Conservation (phyloP, 2,113 vertebrate genomes). For the Chlorodrepanis virens region DNA sequence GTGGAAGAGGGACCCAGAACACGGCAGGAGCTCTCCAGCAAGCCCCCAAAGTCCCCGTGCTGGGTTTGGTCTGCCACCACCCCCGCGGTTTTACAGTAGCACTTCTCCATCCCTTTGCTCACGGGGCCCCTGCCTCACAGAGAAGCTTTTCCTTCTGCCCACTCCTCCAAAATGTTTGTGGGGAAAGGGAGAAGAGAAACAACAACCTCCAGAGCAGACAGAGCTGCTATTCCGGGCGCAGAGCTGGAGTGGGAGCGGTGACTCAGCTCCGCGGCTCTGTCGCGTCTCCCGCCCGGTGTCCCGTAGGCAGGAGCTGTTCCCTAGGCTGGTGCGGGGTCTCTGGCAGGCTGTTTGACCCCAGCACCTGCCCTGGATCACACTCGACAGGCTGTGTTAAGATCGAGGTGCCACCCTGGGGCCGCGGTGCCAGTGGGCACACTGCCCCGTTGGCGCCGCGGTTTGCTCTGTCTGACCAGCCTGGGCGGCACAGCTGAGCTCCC, state of each 20-base stretch:
- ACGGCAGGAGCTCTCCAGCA: accelerated
- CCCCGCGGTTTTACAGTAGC: accelerated
- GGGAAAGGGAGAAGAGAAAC: not conserved
- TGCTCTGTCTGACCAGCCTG: not conserved
- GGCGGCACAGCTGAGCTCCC: not conserved
- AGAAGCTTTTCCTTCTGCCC: not conserved
- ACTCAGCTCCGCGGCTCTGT: not conserved
- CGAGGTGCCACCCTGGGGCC: not conserved
- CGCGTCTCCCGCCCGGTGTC: not conserved
- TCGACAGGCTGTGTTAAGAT: not conserved
- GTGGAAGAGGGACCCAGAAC: accelerated
- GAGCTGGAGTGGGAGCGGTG: not conserved
- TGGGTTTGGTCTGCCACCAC: not conserved
- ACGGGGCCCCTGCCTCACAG: not conserved
- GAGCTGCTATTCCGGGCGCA: not conserved
- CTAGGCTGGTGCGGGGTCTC: not conserved
- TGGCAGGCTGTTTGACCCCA: not conserved
- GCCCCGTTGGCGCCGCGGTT: accelerated
- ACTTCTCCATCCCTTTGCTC: not conserved
- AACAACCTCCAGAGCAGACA: not conserved
- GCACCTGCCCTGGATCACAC: not conserved
- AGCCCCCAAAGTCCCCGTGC: accelerated
- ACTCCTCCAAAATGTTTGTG: not conserved
- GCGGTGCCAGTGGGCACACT: not conserved
- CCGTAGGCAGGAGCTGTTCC: not conserved